Evolutionary conservation across 2,113 vertebrate genomes (phyloP).

Genomic region (Bujurquina vittata): DNA sequence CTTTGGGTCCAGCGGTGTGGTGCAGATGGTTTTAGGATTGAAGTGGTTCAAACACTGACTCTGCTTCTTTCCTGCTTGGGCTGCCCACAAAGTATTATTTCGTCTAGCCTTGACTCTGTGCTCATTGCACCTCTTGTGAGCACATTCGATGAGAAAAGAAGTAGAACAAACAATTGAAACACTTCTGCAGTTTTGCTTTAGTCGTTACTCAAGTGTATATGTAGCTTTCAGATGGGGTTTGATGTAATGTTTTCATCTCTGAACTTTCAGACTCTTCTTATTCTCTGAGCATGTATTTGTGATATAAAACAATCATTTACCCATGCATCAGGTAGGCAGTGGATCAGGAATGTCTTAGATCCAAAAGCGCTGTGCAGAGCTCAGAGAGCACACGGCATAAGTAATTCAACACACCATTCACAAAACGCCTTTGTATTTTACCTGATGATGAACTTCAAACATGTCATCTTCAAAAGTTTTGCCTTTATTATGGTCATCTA

Average conservation of each 20-base stretch:
- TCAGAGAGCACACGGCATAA: slow-evolving; percentile 35
- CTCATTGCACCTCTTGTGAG: background rate
- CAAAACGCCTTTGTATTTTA: slow-evolving; percentile 29
- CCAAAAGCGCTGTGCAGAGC: background rate
- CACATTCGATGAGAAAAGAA: slow-evolving; percentile 9
- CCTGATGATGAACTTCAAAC: slow-evolving; percentile 34
- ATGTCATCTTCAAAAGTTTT: slow-evolving; percentile 23
- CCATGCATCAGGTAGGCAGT: background rate
- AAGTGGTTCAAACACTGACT: background rate
- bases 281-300: slow-evolving; percentile 21
- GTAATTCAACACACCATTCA: slow-evolving; percentile 37
- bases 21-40: background rate
- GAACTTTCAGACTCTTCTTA: slow-evolving; percentile 9
- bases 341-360: slow-evolving; percentile 4
- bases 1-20: background rate
- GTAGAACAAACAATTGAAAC: slow-evolving; percentile 25
- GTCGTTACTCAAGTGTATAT: background rate
- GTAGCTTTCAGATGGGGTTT: slow-evolving; percentile 10
- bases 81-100: background rate
- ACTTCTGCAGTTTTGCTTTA: slow-evolving; percentile 17
- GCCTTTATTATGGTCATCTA: slow-evolving; percentile 4
- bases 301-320: slow-evolving; percentile 42
- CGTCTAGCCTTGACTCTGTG: background rate
- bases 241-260: slow-evolving; percentile 7
- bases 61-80: background rate